Conservation (phyloP, 2,797 vertebrate species). For the Pygocentrus nattereri region DNA sequence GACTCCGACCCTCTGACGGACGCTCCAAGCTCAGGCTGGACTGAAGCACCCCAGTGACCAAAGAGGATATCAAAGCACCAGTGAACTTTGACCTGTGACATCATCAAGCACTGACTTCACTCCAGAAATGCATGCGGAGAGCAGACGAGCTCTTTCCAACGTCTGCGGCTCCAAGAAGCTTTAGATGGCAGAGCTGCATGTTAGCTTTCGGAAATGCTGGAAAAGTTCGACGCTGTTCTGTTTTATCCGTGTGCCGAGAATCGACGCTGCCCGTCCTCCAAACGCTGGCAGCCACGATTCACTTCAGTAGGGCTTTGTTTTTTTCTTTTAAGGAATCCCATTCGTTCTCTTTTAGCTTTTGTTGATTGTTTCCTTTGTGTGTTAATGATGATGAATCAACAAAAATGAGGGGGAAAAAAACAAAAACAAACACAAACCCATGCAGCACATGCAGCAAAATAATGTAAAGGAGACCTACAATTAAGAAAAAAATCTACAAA, state of each 20-base stretch:
- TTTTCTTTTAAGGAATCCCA: background rate
- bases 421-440: slow-evolving; percentile 59
- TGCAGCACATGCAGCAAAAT: slow-evolving; percentile 63
- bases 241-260: background rate
- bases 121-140: slow-evolving; percentile 5
- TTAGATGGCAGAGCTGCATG: background rate
- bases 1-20: background rate
- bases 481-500: background rate
- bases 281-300: background rate
- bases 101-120: slow-evolving; percentile 13
- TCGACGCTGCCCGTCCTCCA: background rate
- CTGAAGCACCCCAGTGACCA: slow-evolving; percentile 30
- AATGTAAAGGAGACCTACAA: slow-evolving; percentile 16
- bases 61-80: slow-evolving; percentile 34
- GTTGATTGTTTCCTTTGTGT: background rate
- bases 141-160: background rate
- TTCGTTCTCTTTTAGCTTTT: background rate
- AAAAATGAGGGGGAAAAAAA: slow-evolving; percentile 11
- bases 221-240: background rate
- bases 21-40: slow-evolving; percentile 32
- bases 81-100: slow-evolving; percentile 41
- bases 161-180: background rate
- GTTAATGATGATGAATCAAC: background rate
- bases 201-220: background rate
- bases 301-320: background rate